Percentiles rank a stretch among this genome's conserved stretches.
Conservation (phyloP, 2,888 invertebrate genomes). For the Thumatha senex region DNA sequence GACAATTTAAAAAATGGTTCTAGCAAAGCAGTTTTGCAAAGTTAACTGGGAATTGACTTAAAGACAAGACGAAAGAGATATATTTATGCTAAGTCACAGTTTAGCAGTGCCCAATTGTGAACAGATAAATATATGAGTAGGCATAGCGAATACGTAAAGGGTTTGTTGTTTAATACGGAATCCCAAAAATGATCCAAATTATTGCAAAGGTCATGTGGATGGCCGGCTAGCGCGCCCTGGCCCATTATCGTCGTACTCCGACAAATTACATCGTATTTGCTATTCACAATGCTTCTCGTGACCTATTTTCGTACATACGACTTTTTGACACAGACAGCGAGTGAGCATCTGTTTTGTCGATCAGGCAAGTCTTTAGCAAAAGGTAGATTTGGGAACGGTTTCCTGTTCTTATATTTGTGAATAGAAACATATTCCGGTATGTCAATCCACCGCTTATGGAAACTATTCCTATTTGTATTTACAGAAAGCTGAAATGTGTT, state of each 20-base stretch:
- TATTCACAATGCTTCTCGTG: slow-evolving; percentile 47
- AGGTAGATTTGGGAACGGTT: slow-evolving; percentile 3
- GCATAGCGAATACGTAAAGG: no score
- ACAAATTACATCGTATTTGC: slow-evolving; percentile 52
- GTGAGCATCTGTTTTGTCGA: slow-evolving; percentile 21
- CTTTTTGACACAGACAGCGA: slow-evolving; percentile 28
- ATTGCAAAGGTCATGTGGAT: slow-evolving; percentile 38
- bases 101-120: no score
- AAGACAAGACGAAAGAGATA: no score
- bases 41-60: no score
- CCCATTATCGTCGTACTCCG: slow-evolving; percentile 46
- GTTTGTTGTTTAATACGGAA: no score
- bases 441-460: neutral
- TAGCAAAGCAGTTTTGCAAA: no score
- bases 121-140: no score
- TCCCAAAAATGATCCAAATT: slow-evolving; percentile 41
- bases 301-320: slow-evolving; percentile 42
- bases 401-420: neutral
- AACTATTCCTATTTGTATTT: neutral
- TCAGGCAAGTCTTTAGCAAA: neutral
- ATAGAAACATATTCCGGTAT: neutral
- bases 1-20: no score
- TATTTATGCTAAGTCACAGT: no score
- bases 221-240: slow-evolving; percentile 29
- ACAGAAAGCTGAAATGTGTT: neutral